Percentiles rank a stretch among this genome's conserved stretches.
phyloP scores from a whole-genome alignment of 2,888 invertebrate genomes.

The Scrobipalpa atriplicella region DNA sequence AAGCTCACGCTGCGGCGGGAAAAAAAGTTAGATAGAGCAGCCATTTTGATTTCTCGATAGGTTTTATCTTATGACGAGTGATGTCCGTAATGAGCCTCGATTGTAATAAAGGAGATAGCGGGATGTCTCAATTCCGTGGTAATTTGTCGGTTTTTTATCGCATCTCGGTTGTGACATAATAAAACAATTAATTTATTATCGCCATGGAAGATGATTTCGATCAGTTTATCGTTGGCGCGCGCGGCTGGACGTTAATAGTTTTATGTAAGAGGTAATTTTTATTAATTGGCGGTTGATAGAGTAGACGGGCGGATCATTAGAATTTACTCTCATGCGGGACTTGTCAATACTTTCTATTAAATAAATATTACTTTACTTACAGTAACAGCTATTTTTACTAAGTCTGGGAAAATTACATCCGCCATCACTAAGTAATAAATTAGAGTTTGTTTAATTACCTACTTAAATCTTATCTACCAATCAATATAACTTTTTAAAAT shows the following conservation, averaged over 20 bases:
- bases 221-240: constrained; percentile 71
- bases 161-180: constrained; percentile 73
- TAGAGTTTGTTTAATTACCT: no score
- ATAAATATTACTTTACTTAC: background rate
- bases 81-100: constrained; percentile 61
- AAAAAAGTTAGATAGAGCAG: constrained; percentile 57
- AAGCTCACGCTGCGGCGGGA: constrained; percentile 70
- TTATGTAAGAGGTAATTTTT: constrained; percentile 76
- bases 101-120: constrained; percentile 76
- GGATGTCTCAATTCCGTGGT: constrained; percentile 78
- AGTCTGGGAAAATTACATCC: background rate
- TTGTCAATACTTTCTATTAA: constrained; percentile 41
- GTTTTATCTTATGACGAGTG: constrained; percentile 70
- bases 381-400: constrained; percentile 4
- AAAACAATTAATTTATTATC: constrained; percentile 81
- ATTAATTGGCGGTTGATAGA: constrained; percentile 77
- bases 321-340: constrained; percentile 63
- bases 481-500: no score
- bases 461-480: no score
- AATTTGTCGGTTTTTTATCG: constrained; percentile 77
- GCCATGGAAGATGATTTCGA: constrained; percentile 68
- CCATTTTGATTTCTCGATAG: constrained; percentile 72
- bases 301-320: constrained; percentile 54
- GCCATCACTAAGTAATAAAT: no score
- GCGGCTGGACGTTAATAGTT: constrained; percentile 75